Base-by-base conservation (phyloP, 1,140 invertebrate genomes). In the Micrasema minimum region DNA sequence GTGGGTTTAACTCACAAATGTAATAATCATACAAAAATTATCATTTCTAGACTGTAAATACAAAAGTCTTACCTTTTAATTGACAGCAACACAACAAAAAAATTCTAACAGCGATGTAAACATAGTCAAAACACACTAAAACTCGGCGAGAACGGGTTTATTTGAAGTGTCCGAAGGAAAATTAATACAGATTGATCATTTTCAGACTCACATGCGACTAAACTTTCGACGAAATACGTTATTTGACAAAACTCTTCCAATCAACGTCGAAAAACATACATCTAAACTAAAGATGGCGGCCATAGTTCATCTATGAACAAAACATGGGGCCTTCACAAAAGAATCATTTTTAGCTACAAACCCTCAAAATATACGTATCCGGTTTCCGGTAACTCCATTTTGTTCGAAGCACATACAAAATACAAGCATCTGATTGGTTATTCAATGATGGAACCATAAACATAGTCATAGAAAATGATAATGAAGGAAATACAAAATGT, bases 271-370 rank as follows among this genome's bases (percentile, higher is more conserved):
- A 68, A 84, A 84, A 84, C 83, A 84, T 84, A 83, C 79, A 83
- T 80, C 80, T 82, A 80, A 83, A 77, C 83, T 79, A 80, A 84
- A 84, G 82, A 84, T 84, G 83, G 83, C 82, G 81, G 81, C 82
- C 82, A 84, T 84, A 62, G 83, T 81, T 81, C 82, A 83, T 82
- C 83, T 83, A 80, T 80, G 82, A 83, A 81, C 82, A 84, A 84
- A 84, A 84, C 82, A 84, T 81, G 82, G 81, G 82, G 82, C 81
- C 80, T 79, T 82, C 82, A 81, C 77, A 79, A 80, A 82, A 79
- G 77, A 79, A 80, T 76, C 74, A 14, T 4, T 41, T 69, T 69
- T 43, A 69, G 37, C 68, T 57, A 62, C 57, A 51, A 69, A 69
- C 26, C 46, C 68, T 16, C 57, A 69, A 23, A 69, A 59, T 43